Conservation (phyloP, 2,888 invertebrate species). For the Hirtodrosophila cameraria region DNA sequence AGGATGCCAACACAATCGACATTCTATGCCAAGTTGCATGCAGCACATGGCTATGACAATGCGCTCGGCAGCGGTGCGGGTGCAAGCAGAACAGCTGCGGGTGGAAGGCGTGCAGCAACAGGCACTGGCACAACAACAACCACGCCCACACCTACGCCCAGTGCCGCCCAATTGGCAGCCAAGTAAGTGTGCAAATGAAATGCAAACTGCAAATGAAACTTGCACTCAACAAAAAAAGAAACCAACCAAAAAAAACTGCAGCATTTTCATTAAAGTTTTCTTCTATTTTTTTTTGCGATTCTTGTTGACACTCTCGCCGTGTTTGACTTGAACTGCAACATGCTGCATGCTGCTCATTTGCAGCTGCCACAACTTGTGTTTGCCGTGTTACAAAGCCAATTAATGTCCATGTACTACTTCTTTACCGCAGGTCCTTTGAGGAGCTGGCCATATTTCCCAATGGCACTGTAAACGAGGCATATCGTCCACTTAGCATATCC, state of each 20-base stretch:
- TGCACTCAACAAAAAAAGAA: background rate
- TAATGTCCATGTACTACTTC: constrained; percentile 16
- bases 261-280: constrained; percentile 2
- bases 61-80: constrained; percentile 75
- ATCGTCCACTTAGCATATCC: constrained; percentile 93
- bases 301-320: too few relatives aligned
- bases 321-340: too few relatives aligned
- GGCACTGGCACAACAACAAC: constrained; percentile 50
- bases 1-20: constrained; percentile 64
- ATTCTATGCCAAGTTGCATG: constrained; percentile 78
- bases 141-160: constrained; percentile 63
- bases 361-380: constrained; percentile 4
- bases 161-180: constrained; percentile 80
- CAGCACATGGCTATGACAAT: constrained; percentile 80
- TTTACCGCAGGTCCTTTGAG: constrained; percentile 88
- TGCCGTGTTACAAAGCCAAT: too few relatives aligned
- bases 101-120: constrained; percentile 16
- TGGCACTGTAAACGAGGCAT: constrained; percentile 92
- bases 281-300: too few relatives aligned
- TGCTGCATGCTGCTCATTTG: constrained; percentile 1
- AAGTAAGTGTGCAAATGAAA: constrained; percentile 78
- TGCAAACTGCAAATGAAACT: constrained; percentile 47
- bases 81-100: constrained; percentile 32
- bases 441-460: constrained; percentile 92
- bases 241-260: background rate